A percentile compares a stretch with the other conserved stretches of the same genome.
Evolutionary conservation across 2,797 vertebrate species (phyloP).

Genomic region (Sphaeramia orbicularis): DNA sequence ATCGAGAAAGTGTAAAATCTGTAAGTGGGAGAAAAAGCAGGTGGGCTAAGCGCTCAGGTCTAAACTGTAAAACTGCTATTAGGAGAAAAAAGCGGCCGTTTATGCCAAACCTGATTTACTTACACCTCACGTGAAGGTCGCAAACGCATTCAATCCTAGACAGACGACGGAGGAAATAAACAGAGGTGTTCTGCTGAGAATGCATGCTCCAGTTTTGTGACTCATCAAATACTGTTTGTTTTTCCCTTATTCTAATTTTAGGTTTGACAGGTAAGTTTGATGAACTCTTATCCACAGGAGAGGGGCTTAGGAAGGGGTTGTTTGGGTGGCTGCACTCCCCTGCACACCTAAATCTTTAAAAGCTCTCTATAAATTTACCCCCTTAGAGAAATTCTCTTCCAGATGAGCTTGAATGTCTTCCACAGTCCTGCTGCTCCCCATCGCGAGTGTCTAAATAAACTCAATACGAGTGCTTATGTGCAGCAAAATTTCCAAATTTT

Average conservation of each 20-base stretch:
- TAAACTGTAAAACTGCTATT: slow-evolving; percentile 49
- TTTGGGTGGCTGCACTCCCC: slow-evolving; percentile 53
- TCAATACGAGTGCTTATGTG: no score
- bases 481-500: no score
- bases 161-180: not conserved
- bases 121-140: slow-evolving; percentile 20
- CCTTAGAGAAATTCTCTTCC: slow-evolving; percentile 42
- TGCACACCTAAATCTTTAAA: slow-evolving; percentile 42
- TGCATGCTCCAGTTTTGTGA: not conserved
- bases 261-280: slow-evolving; percentile 54
- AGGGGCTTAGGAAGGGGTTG: slow-evolving; percentile 32
- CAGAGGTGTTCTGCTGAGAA: slow-evolving; percentile 14
- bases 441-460: slow-evolving; percentile 15
- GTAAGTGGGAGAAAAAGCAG: slow-evolving; percentile 45
- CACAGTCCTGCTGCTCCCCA: slow-evolving; percentile 6
- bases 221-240: slow-evolving; percentile 10
- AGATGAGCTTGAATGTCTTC: slow-evolving; percentile 25
- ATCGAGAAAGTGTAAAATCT: slow-evolving; percentile 55
- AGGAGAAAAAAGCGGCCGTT: slow-evolving; percentile 21
- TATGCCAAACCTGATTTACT: slow-evolving; percentile 43
- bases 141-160: slow-evolving; percentile 1
- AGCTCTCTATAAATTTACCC: slow-evolving; percentile 53
- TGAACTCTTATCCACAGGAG: slow-evolving; percentile 37
- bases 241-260: slow-evolving; percentile 41
- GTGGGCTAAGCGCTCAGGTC: slow-evolving; percentile 41